These are phyloP conservation scores for Frankliniella intonsa DNA, from an alignment of 2,888 invertebrate genomes.

Conservation along the genomic window DNA sequence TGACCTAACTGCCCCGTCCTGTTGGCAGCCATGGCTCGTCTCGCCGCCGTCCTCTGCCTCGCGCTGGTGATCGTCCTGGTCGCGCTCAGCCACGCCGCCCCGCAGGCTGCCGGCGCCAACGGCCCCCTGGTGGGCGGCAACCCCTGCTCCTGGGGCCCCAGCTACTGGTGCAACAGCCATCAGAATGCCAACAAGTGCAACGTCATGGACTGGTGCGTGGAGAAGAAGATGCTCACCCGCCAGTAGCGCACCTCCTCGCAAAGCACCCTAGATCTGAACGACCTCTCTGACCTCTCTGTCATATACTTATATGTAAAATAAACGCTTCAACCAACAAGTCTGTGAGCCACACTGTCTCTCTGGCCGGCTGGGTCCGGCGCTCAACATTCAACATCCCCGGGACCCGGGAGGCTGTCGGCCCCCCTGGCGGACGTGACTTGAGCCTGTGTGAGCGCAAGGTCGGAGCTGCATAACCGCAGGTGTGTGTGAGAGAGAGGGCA, in stretches of 20 bases:
- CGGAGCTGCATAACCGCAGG: background rate
- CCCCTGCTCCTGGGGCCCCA: background rate
- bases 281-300: background rate
- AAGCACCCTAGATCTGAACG: background rate
- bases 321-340: background rate
- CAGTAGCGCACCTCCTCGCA: background rate
- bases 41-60: background rate
- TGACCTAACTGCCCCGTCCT: background rate
- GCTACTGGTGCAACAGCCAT: background rate
- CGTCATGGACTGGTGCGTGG: background rate
- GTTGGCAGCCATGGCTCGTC: background rate
- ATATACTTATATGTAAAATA: background rate
- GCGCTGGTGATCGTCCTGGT: background rate
- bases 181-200: background rate
- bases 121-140: background rate
- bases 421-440: background rate
- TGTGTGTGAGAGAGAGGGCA: background rate
- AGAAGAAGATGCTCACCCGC: background rate
- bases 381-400: no score
- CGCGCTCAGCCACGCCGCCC: background rate
- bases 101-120: background rate
- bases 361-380: no score
- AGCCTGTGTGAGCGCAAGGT: background rate
- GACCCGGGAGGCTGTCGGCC: no score
- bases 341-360: no score